A percentile compares a stretch with the other conserved stretches of the same genome.
These are phyloP conservation scores for Arizona elegans DNA, from an alignment of 2,113 vertebrate genomes.

Conservation along the genomic window DNA sequence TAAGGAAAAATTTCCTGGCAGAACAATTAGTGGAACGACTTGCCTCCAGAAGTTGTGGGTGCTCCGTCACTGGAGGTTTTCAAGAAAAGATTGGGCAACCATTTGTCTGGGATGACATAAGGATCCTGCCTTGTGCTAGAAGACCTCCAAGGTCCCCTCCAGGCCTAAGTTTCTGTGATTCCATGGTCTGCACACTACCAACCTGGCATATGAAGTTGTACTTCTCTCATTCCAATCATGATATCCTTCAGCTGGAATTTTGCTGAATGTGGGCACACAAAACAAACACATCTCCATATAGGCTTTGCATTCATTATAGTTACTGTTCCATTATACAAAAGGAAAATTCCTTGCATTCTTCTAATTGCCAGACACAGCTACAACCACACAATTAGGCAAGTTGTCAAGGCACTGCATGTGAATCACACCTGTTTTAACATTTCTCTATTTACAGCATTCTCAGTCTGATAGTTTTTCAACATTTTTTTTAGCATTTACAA, in stretches of 20 bases:
- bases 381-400: background rate
- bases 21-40: too few species aligned
- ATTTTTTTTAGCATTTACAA: background rate
- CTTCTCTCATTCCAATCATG: background rate
- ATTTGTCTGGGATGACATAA: background rate
- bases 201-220: background rate
- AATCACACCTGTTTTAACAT: background rate
- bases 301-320: background rate
- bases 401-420: background rate
- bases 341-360: background rate
- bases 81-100: background rate
- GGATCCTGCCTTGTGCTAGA: background rate
- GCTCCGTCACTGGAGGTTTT: background rate
- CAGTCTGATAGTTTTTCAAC: background rate
- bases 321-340: background rate
- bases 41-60: too few species aligned
- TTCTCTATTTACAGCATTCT: background rate
- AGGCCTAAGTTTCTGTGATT: background rate
- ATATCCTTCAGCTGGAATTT: background rate
- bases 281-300: background rate
- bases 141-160: background rate
- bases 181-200: background rate
- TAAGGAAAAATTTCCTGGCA: background rate
- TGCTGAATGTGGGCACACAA: background rate
- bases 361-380: background rate